Evolutionary conservation across 2,113 vertebrate species (phyloP), one percentile per base, ranked within the genome.

Genomic region (Seriola quinqueradiata): DNA sequence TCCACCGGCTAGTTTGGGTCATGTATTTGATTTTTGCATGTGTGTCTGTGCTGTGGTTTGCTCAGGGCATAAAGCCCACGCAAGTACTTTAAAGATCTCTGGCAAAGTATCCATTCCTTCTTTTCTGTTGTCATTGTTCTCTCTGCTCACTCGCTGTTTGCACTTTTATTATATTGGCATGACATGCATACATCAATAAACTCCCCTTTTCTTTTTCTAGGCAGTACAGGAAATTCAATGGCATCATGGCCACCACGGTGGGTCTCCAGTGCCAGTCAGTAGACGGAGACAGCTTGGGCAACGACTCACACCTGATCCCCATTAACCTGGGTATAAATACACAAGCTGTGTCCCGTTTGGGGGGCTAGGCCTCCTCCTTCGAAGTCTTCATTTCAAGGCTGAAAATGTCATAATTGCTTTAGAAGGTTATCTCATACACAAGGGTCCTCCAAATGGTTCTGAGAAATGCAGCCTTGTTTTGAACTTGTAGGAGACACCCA

Each of bases 231-330:
- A 42, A 52, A 78, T 52, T 38, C 1, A 17, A 44, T 16, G 8
- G 42, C 34, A 4, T 9, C 5, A 34, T 34, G 17, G 5, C 2
- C 4, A 1, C 3, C 8, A 61, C 2, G 10, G 48, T 9, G 25
- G 4, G 10, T 9, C 32, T 59, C 10, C 19, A 52, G n/a, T 5
- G 36, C 54, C 54, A 57, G 54, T 11, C 10, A 5, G n/a, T 13
- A 25, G 54, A 38, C 2, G 42, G 32, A 21, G 12, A 46, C 3
- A 70, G 40, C 58, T 21, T 4, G 17, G 42, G 36, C 13, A 1
- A 46, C 1, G 10, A 50, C 36, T 23, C 8, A 70, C 84, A 46
- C 48, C 57, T 86, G 66, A 82, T 70, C 9, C 48, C 11, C 28
- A 42, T 76, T 68, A 73, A 63, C 50, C 23, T 16, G 23, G 28